A percentile compares a stretch with the other conserved stretches of the same genome.
Conservation (phyloP, 2,888 invertebrate species). For the Phengaris alcon region DNA sequence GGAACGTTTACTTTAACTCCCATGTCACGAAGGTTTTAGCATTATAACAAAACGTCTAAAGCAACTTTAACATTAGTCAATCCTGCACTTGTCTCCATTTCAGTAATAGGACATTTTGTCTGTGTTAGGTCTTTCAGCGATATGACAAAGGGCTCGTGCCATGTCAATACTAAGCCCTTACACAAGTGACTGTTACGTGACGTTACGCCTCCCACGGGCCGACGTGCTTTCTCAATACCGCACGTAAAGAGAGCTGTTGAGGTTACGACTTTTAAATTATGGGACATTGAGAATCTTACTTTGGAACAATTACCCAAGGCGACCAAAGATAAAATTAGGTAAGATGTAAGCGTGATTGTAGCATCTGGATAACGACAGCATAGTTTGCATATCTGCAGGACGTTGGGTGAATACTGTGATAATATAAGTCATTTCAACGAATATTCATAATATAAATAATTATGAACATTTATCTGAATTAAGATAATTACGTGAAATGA, state of each 20-base stretch:
- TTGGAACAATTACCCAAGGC: no score
- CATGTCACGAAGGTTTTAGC: constrained; percentile 3
- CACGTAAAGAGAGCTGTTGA: neutral
- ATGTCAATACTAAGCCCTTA: neutral
- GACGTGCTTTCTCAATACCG: neutral
- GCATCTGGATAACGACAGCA: no score
- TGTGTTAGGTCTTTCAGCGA: neutral
- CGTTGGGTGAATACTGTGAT: no score
- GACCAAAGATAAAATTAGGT: no score
- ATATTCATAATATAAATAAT: no score
- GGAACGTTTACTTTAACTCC: neutral
- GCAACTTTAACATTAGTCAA: neutral
- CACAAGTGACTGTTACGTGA: neutral
- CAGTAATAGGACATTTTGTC: neutral
- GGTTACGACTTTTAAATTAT: neutral
- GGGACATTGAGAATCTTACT: no score
- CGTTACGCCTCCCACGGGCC: neutral
- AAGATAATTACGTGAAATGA: no score
- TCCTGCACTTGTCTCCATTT: neutral
- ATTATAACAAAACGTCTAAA: neutral
- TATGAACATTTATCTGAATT: no score
- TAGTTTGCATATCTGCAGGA: no score
- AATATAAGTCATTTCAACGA: no score
- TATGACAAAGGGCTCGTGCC: neutral
- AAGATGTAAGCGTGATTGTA: no score